Conservation (phyloP, 2,797 vertebrate genomes). For the Petrocephalus schoutedeni region DNA sequence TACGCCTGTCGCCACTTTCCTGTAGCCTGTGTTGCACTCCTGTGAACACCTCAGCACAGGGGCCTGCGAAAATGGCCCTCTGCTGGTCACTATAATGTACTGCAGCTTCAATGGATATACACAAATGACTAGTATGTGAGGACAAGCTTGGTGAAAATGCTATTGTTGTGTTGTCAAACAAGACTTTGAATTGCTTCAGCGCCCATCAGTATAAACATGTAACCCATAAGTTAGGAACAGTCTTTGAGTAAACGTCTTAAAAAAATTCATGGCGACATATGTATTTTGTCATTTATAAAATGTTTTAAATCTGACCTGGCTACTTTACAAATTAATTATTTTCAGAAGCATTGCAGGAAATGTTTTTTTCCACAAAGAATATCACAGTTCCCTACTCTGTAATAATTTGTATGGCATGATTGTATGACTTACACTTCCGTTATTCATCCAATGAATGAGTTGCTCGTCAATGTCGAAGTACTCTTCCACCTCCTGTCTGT, state of each 20-base stretch:
- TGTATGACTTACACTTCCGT: conserved; percentile 1
- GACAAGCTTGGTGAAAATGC: not conserved
- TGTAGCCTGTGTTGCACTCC: conserved; percentile 48
- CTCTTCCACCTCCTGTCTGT: not conserved
- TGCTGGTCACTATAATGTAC: not conserved
- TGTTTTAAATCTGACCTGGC: not conserved
- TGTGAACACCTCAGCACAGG: conserved; percentile 50
- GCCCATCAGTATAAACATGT: not conserved
- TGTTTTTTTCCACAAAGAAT: not conserved
- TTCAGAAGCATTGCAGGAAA: not conserved
- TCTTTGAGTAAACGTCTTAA: not conserved
- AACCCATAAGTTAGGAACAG: not conserved
- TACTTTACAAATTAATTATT: not conserved
- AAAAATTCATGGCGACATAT: not conserved
- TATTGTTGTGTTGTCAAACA: not conserved
- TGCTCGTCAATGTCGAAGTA: conserved; percentile 1
- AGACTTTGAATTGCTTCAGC: not conserved
- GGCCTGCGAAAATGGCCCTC: conserved; percentile 38
- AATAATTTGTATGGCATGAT: not conserved
- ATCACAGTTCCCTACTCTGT: not conserved
- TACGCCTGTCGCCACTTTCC: conserved; percentile 32
- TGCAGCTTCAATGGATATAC: not conserved
- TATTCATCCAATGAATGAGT: conserved; percentile 24
- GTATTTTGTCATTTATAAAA: not conserved
- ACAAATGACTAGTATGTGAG: not conserved